These are phyloP conservation scores for Cephonodes hylas DNA, from an alignment of 2,888 invertebrate species.

Conservation along the genomic window DNA sequence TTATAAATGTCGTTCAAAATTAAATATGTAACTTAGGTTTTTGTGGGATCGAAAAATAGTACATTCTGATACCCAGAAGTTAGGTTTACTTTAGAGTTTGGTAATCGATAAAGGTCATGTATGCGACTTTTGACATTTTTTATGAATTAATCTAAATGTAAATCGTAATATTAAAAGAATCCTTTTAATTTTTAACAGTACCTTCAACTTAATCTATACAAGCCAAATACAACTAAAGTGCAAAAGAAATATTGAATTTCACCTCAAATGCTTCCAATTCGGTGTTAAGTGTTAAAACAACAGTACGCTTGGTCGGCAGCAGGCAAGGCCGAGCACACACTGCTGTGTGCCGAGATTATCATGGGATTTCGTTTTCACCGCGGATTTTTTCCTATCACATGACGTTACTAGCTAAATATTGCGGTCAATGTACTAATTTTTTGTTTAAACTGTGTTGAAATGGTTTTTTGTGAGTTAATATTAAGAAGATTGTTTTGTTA, in stretches of 20 bases:
- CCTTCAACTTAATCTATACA: too few species aligned
- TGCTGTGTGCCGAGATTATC: constrained; percentile 46
- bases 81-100: too few species aligned
- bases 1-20: too few species aligned
- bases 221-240: too few species aligned
- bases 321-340: constrained; percentile 42
- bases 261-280: neutral
- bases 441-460: neutral
- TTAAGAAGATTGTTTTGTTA: neutral
- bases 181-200: too few species aligned
- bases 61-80: too few species aligned
- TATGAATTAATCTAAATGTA: too few species aligned
- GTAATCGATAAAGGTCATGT: too few species aligned
- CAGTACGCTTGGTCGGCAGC: neutral
- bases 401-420: constrained; percentile 27
- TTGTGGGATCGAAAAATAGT: too few species aligned
- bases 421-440: neutral
- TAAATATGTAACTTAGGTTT: too few species aligned
- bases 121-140: too few species aligned
- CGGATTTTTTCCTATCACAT: constrained; percentile 31
- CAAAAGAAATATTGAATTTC: neutral
- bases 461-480: neutral
- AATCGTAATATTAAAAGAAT: too few species aligned
- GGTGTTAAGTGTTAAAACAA: neutral
- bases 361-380: constrained; percentile 35